Conservation (phyloP, 2,888 invertebrate genomes). For the Tortrix viridana region DNA sequence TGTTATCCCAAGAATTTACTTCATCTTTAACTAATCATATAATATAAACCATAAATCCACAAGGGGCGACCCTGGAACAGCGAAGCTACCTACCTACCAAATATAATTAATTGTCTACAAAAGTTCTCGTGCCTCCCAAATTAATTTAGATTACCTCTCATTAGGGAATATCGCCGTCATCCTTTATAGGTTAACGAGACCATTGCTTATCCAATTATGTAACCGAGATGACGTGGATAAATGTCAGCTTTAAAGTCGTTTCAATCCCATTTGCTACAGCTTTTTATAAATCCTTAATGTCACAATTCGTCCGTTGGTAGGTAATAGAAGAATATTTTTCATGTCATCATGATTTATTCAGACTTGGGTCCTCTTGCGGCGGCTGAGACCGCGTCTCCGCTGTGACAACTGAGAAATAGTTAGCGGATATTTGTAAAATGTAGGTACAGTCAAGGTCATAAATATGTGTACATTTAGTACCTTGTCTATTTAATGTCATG, state of each 20-base stretch:
- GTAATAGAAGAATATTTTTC: slow-evolving; percentile 19
- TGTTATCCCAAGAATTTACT: too few species aligned
- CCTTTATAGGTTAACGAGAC: slow-evolving; percentile 25
- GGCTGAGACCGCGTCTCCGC: slow-evolving; percentile 1
- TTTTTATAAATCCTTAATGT: slow-evolving; percentile 17
- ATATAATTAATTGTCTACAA: slow-evolving; percentile 32
- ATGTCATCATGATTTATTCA: slow-evolving; percentile 26
- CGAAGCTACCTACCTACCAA: slow-evolving; percentile 8
- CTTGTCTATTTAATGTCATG: too few species aligned
- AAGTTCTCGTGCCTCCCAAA: slow-evolving; percentile 30
- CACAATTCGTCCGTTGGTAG: slow-evolving; percentile 11
- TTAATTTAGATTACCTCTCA: slow-evolving; percentile 34
- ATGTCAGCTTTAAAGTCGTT: slow-evolving; percentile 11
- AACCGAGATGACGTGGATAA: slow-evolving; percentile 11
- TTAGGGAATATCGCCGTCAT: slow-evolving; percentile 33
- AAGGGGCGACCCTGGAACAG: neutral
- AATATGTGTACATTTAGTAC: too few species aligned
- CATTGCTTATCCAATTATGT: slow-evolving; percentile 21
- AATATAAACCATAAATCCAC: neutral
- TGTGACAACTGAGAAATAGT: slow-evolving; percentile 20
- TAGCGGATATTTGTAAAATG: neutral
- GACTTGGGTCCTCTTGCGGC: slow-evolving; percentile 6
- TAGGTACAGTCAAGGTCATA: too few species aligned
- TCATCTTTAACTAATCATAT: neutral
- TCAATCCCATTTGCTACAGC: slow-evolving; percentile 12